Percentiles rank a stretch among this genome's conserved stretches.
These are phyloP conservation scores for Diploptera punctata DNA, from an alignment of 2,888 invertebrate species.

Conservation along the genomic window DNA sequence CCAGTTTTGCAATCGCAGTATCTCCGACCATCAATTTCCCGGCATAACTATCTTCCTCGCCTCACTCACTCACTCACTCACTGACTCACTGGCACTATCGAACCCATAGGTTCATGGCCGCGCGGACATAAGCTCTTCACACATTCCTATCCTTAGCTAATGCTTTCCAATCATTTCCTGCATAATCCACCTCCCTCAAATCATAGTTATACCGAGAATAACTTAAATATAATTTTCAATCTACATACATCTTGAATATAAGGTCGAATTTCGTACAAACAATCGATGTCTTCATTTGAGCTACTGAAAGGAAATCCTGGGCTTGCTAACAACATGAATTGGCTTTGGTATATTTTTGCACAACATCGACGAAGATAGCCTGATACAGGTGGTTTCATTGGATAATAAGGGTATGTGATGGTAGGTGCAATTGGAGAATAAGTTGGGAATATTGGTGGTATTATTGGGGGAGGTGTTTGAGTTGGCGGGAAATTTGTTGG, in stretches of 20 bases:
- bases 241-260: conserved; percentile 58
- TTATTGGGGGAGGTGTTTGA: no score
- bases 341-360: conserved; percentile 31
- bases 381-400: not conserved
- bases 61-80: no score
- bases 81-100: no score
- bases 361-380: not conserved
- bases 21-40: conserved; percentile 61
- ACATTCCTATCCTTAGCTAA: no score
- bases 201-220: conserved; percentile 63
- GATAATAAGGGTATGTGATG: not conserved
- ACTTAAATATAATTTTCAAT: conserved; percentile 61
- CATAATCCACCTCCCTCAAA: no score
- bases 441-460: not conserved
- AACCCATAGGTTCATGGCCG: no score
- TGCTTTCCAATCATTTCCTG: no score
- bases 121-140: no score
- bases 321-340: conserved; percentile 54
- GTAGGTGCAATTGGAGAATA: not conserved
- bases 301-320: conserved; percentile 62
- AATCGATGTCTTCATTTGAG: conserved; percentile 55
- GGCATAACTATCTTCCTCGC: conserved; percentile 50
- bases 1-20: conserved; percentile 65
- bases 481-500: not conserved
- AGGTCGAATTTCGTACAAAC: conserved; percentile 60